A percentile compares a stretch with the other conserved stretches of the same genome.
These are phyloP conservation scores for Cyprinus carpio DNA, from an alignment of 2,113 vertebrate species.

Conservation along the genomic window DNA sequence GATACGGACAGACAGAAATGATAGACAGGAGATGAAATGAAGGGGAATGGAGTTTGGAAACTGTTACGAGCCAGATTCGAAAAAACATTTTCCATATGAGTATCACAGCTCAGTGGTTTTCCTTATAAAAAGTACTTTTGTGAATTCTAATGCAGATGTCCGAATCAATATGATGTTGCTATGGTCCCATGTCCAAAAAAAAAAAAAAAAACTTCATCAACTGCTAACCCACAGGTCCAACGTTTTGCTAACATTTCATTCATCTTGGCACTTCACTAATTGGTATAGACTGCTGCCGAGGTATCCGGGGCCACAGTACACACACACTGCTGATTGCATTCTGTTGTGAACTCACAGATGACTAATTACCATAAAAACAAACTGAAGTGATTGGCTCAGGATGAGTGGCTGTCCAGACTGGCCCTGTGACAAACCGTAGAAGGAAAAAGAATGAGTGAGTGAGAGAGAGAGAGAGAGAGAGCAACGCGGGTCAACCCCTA, in stretches of 20 bases:
- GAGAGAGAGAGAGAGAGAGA: conserved; percentile 30
- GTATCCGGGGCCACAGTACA: neutral
- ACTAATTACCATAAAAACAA: conserved; percentile 50
- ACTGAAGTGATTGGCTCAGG: conserved; percentile 49
- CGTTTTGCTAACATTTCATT: neutral
- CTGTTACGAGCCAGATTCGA: neutral
- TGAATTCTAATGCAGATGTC: neutral
- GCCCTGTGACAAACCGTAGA: conserved; percentile 44
- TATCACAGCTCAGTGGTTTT: neutral
- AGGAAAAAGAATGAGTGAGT: conserved; percentile 1
- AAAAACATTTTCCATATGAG: neutral
- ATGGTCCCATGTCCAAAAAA: neutral
- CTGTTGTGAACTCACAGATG: conserved; percentile 18
- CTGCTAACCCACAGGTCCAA: neutral
- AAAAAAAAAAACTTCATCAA: neutral
- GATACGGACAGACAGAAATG: too few relatives aligned
- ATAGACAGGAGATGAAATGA: neutral
- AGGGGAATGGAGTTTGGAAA: neutral
- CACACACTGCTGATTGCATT: neutral
- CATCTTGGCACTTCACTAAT: conserved; percentile 16
- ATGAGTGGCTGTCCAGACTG: conserved; percentile 36
- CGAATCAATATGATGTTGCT: neutral
- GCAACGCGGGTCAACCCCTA: conserved; percentile 45
- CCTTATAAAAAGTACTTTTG: neutral
- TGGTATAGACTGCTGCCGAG: neutral